Conservation (phyloP, 2,888 invertebrate genomes). For the Octonoba sinensis region DNA sequence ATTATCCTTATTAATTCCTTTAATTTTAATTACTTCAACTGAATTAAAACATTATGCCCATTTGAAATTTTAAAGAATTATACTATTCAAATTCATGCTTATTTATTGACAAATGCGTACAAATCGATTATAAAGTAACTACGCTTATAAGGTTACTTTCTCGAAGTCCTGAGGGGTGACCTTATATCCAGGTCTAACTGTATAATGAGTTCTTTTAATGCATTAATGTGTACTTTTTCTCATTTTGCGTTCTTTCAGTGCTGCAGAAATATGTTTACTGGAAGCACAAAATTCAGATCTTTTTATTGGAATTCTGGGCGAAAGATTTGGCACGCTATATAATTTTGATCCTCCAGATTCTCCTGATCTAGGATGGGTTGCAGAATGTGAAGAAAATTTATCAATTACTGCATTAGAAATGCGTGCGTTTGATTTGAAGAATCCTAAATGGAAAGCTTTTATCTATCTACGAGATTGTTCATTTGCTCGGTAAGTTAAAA, state of each 20-base stretch:
- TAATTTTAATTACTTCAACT: too few relatives aligned
- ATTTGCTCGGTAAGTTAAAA: slow-evolving; percentile 62
- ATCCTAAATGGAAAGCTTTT: slow-evolving; percentile 69
- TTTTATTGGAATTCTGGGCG: slow-evolving; percentile 72
- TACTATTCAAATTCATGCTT: too few relatives aligned
- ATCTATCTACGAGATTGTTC: slow-evolving; percentile 71
- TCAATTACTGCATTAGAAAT: slow-evolving; percentile 73
- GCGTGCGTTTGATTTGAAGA: slow-evolving; percentile 69
- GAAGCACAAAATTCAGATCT: slow-evolving; percentile 71
- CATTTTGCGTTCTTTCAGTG: slow-evolving; percentile 67
- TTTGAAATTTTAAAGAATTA: too few relatives aligned
- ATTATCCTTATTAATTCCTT: too few relatives aligned
- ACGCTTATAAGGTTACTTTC: too few relatives aligned
- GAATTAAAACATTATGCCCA: too few relatives aligned
- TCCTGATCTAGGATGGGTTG: slow-evolving; percentile 71
- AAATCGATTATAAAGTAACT: too few relatives aligned
- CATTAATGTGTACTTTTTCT: not conserved
- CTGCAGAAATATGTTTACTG: slow-evolving; percentile 71
- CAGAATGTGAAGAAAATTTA: slow-evolving; percentile 69
- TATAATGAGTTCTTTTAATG: not conserved
- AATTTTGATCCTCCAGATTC: slow-evolving; percentile 69
- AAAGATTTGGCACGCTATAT: slow-evolving; percentile 72
- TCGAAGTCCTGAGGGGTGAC: too few relatives aligned
- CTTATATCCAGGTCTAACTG: too few relatives aligned
- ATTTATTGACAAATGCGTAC: too few relatives aligned